Evolutionary conservation across 92 coral and sea anemone species (phyloP).

Genomic region (Micromussa lordhowensis): DNA sequence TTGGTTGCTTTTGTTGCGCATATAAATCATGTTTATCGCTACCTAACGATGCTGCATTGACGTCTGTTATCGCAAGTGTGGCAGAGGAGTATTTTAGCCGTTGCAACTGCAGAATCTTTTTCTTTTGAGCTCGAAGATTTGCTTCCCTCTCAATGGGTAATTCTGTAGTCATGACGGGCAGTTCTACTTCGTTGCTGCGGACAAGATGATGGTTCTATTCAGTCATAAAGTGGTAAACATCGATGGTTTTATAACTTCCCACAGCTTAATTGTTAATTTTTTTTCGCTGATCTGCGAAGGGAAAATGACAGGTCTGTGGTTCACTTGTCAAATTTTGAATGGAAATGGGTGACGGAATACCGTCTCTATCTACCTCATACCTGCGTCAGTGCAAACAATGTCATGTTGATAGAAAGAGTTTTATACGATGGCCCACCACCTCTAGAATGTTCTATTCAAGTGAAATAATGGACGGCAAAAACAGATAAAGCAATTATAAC

Average conservation of each 20-base stretch:
- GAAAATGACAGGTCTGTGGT: constrained; percentile 24
- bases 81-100: constrained; percentile 53
- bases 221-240: constrained; percentile 13
- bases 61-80: not conserved
- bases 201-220: not conserved
- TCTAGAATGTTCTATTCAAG: not conserved
- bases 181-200: not conserved
- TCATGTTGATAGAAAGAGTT: not conserved
- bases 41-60: not conserved
- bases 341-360: constrained; percentile 7
- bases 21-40: not conserved
- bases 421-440: not conserved
- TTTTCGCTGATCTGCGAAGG: constrained; percentile 9
- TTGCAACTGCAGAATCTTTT: constrained; percentile 65
- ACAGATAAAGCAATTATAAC: not conserved
- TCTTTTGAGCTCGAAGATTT: constrained; percentile 59
- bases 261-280: constrained; percentile 26
- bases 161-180: constrained; percentile 34
- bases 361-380: not conserved
- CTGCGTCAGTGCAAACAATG: constrained; percentile 19
- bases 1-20: constrained; percentile 9
- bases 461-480: not conserved
- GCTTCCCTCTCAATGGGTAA: constrained; percentile 68
- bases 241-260: constrained; percentile 15
- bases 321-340: constrained; percentile 25